Evolutionary conservation across 1,140 invertebrate genomes (phyloP).

Genomic region (Wiebesia pumilae): DNA sequence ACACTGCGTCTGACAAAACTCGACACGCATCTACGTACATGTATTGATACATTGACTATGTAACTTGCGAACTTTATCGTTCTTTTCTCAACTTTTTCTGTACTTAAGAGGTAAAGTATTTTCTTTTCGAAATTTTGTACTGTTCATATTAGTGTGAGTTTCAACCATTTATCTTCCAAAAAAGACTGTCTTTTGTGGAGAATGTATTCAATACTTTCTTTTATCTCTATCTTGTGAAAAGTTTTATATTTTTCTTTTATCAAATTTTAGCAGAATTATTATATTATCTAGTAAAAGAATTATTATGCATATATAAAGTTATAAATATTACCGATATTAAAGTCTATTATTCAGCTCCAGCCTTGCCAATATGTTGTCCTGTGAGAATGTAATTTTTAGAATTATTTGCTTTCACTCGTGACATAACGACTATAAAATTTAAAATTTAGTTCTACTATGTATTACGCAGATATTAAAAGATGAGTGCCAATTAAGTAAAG

Average conservation of each 20-base stretch:
- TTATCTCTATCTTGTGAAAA: background rate
- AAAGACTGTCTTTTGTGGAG: background rate
- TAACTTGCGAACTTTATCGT: conserved; percentile 16
- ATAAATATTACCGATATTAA: no score
- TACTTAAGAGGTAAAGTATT: background rate
- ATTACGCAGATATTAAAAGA: background rate
- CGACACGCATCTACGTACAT: conserved; percentile 11
- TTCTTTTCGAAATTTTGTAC: background rate
- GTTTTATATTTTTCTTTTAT: background rate
- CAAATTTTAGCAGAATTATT: background rate
- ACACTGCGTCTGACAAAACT: conserved; percentile 3
- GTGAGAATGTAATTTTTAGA: background rate
- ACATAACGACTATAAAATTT: background rate
- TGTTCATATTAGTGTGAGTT: background rate
- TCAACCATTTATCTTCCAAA: background rate
- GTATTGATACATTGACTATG: background rate
- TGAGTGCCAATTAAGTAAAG: background rate
- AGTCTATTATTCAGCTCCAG: no score
- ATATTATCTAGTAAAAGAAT: background rate
- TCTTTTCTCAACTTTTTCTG: conserved; percentile 2
- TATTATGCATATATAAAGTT: no score
- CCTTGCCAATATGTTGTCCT: no score
- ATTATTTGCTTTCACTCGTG: background rate
- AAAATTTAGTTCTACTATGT: background rate
- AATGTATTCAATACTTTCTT: background rate